Evolutionary conservation across 2,113 vertebrate genomes (phyloP).

Genomic region (Hystrix cristata): DNA sequence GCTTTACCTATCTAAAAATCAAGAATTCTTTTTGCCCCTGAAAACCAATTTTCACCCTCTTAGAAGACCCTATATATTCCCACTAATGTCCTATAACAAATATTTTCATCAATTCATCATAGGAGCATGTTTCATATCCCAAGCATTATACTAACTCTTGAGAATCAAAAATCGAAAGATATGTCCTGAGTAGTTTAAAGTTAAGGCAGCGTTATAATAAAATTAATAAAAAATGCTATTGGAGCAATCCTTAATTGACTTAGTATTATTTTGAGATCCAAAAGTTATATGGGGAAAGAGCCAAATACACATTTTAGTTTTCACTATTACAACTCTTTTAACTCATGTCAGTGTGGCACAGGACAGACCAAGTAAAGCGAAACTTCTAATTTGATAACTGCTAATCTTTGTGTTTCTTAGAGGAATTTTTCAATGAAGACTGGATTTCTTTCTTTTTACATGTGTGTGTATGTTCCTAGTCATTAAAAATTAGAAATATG

Average conservation of each 20-base stretch:
- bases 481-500: conserved; percentile 17
- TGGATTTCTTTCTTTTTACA: not conserved
- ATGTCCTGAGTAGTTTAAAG: not conserved
- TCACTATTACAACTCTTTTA: not conserved
- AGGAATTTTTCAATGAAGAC: not conserved
- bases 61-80: not conserved
- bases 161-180: not conserved
- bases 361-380: not conserved
- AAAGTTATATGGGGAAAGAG: not conserved
- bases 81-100: not conserved
- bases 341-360: not conserved
- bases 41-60: not conserved
- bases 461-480: not conserved
- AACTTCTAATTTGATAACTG: not conserved
- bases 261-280: not conserved
- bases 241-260: not conserved
- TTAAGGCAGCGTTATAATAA: not conserved
- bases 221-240: not conserved
- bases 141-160: not conserved
- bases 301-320: not conserved
- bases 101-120: not conserved
- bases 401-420: not conserved
- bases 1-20: not conserved
- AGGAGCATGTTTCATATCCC: not conserved
- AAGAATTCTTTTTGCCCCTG: not conserved